Percentiles rank a stretch among this genome's conserved stretches.
phyloP scores from a whole-genome alignment of 2,113 vertebrate genomes.

The Cryptotis parvus region DNA sequence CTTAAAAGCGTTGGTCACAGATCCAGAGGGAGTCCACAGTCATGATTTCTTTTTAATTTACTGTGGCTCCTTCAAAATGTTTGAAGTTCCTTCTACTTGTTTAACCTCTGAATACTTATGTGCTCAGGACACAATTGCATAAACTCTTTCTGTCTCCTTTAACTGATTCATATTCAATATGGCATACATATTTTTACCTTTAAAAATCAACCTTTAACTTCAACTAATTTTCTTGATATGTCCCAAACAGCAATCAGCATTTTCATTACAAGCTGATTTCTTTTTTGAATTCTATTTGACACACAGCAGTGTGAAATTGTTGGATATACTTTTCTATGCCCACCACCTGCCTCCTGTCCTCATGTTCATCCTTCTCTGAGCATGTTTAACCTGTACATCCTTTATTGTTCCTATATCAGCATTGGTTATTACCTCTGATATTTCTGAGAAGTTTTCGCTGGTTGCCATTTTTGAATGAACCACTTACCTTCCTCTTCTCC shows the following conservation, averaged over 20 bases:
- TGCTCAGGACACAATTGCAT: neutral
- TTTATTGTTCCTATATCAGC: neutral
- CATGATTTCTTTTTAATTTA: neutral
- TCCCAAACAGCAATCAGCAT: neutral
- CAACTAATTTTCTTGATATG: neutral
- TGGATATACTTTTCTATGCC: too few relatives aligned
- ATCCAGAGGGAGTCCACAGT: neutral
- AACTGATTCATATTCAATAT: neutral
- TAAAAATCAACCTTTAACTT: neutral
- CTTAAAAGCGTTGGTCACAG: neutral
- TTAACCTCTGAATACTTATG: neutral
- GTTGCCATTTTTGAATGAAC: neutral
- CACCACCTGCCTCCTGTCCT: neutral
- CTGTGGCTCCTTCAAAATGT: neutral
- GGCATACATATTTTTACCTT: neutral
- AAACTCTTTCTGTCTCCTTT: neutral
- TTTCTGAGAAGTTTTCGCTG: neutral
- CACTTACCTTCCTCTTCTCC: neutral
- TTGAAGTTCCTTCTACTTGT: neutral
- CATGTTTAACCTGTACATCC: neutral
- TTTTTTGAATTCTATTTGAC: neutral
- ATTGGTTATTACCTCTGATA: neutral
- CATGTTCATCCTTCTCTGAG: neutral
- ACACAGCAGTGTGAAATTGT: neutral
- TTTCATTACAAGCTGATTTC: neutral